phyloP scores from a whole-genome alignment of 2,113 vertebrate genomes.

The Petrocephalus microphthalmus region DNA sequence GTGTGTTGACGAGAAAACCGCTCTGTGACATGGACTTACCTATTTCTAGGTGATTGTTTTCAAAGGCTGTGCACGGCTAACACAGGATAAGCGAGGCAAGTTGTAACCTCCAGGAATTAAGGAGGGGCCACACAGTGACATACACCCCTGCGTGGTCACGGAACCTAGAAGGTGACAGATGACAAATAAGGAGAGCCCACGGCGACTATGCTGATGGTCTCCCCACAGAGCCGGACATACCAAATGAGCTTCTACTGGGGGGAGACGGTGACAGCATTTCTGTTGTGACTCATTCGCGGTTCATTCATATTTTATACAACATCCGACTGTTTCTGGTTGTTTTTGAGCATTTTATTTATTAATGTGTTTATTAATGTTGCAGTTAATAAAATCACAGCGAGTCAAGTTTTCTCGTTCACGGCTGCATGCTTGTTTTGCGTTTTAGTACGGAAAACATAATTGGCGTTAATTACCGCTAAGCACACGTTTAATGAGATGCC shows the following conservation, averaged over 20 bases:
- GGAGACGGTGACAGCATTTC: not conserved
- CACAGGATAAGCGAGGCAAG: not conserved
- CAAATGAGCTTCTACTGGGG: not conserved
- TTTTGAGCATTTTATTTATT: not conserved
- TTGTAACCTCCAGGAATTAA: not conserved
- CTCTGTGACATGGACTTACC: constrained; percentile 40
- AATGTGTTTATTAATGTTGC: not conserved
- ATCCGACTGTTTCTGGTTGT: not conserved
- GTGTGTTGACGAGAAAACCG: too few species aligned
- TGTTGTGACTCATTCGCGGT: not conserved
- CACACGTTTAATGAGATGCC: not conserved
- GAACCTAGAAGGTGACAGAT: not conserved
- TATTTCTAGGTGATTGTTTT: constrained; percentile 45
- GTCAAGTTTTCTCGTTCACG: not conserved
- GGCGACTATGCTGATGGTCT: not conserved
- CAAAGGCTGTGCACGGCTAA: constrained; percentile 1
- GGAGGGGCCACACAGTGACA: not conserved
- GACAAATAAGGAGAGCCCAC: not conserved
- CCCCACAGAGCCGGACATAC: not conserved
- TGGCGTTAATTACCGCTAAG: constrained; percentile 1
- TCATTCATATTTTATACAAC: not conserved
- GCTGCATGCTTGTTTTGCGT: not conserved
- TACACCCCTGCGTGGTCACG: not conserved
- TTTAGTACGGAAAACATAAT: not conserved
- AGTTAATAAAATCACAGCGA: not conserved